Conservation (phyloP, 2,888 invertebrate genomes). For the Octodonta nipae region DNA sequence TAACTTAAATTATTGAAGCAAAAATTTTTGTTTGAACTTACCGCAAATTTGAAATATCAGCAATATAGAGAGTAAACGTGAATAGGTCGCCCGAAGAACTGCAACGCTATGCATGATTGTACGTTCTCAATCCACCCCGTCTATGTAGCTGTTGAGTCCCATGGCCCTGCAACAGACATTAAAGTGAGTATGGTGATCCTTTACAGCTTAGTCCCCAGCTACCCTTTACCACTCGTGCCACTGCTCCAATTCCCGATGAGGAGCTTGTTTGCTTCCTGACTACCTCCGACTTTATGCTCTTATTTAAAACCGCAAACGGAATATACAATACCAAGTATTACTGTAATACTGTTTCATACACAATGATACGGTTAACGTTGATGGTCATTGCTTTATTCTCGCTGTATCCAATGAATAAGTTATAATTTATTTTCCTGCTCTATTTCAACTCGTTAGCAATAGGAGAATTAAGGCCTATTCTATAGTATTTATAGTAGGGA, state of each 20-base stretch:
- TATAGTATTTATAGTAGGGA: too few relatives aligned
- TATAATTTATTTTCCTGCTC: too few relatives aligned
- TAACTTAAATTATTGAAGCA: constrained; percentile 7
- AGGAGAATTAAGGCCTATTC: too few relatives aligned
- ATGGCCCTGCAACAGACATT: constrained; percentile 32
- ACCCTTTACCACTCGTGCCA: constrained; percentile 10
- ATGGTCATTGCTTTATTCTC: too few relatives aligned
- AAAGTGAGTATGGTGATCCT: constrained; percentile 16
- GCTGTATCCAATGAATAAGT: too few relatives aligned
- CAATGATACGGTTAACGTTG: too few relatives aligned
- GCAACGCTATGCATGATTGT: constrained; percentile 31
- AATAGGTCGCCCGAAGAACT: constrained; percentile 23
- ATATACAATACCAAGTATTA: constrained; percentile 25
- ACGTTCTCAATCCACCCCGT: constrained; percentile 33
- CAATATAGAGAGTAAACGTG: constrained; percentile 26
- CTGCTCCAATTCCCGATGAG: constrained; percentile 13
- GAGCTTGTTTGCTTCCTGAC: constrained; percentile 9
- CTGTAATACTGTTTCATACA: constrained; percentile 5
- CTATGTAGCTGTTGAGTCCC: constrained; percentile 29
- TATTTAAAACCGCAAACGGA: constrained; percentile 31
- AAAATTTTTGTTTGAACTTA: constrained; percentile 20
- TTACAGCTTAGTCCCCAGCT: constrained; percentile 10
- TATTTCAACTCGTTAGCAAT: too few relatives aligned
- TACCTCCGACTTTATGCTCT: constrained; percentile 21
- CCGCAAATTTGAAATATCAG: constrained; percentile 27